A percentile compares a stretch with the other conserved stretches of the same genome.
These are phyloP conservation scores for Microplitis demolitor DNA, from an alignment of 1,140 invertebrate genomes.

Conservation along the genomic window DNA sequence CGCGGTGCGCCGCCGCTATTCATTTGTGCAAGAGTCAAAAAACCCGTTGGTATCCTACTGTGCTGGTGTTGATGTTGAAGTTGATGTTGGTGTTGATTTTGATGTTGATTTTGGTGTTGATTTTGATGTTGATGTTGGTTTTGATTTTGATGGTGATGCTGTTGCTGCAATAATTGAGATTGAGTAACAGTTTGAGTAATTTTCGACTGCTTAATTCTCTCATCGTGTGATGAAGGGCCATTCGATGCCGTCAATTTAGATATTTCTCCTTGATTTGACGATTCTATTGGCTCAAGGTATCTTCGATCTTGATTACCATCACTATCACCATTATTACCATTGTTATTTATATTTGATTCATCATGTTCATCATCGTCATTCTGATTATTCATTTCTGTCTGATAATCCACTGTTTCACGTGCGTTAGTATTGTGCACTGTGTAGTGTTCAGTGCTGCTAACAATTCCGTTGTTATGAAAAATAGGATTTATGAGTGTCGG, in stretches of 20 bases:
- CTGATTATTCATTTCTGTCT: slow-evolving; percentile 23
- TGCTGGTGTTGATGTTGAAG: slow-evolving; percentile 30
- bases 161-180: slow-evolving; percentile 28
- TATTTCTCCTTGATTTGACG: slow-evolving; percentile 54
- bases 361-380: slow-evolving; percentile 33
- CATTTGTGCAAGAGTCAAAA: slow-evolving; percentile 46
- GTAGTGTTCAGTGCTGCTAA: slow-evolving; percentile 53
- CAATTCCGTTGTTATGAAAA: slow-evolving; percentile 52
- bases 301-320: slow-evolving; percentile 29
- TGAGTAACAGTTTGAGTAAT: slow-evolving; percentile 19
- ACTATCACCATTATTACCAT: neutral
- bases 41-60: slow-evolving; percentile 42
- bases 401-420: slow-evolving; percentile 50
- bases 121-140: neutral
- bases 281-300: slow-evolving; percentile 50
- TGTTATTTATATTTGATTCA: neutral
- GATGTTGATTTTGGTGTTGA: neutral
- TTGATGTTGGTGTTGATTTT: neutral
- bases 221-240: slow-evolving; percentile 43
- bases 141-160: slow-evolving; percentile 11
- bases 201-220: slow-evolving; percentile 27
- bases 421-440: slow-evolving; percentile 51
- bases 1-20: slow-evolving; percentile 29
- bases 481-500: slow-evolving; percentile 53
- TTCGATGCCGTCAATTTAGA: slow-evolving; percentile 56